These are phyloP conservation scores for Eubasilissa regina DNA, from an alignment of 1,140 invertebrate species.

Conservation along the genomic window DNA sequence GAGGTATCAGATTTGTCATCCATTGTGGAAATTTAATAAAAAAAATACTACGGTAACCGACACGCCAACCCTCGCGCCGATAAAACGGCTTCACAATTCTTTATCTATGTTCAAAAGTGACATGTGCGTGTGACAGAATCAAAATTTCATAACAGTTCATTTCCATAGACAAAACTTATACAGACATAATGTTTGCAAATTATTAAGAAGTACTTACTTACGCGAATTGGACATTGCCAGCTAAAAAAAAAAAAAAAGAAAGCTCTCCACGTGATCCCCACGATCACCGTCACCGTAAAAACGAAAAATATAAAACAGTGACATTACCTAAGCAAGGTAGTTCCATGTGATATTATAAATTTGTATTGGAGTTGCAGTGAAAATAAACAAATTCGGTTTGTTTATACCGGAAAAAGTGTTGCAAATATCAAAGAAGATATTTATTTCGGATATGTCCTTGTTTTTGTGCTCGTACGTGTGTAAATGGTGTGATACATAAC, in stretches of 20 bases:
- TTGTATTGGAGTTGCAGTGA: constrained; percentile 22
- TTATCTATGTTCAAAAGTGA: too few species aligned
- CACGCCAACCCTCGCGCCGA: too few species aligned
- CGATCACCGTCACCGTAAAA: constrained; percentile 27
- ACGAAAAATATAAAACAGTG: constrained; percentile 32
- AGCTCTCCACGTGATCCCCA: constrained; percentile 39
- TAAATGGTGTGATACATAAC: constrained; percentile 44
- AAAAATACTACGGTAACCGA: too few species aligned
- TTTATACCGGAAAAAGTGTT: constrained; percentile 14
- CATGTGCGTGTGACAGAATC: too few species aligned
- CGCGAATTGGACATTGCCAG: too few species aligned
- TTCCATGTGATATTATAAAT: constrained; percentile 36
- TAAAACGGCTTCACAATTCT: too few species aligned
- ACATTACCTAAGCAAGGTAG: constrained; percentile 44
- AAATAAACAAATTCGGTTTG: constrained; percentile 18
- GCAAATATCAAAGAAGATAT: not conserved
- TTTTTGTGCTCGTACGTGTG: constrained; percentile 30
- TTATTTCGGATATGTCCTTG: constrained; percentile 8
- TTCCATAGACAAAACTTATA: too few species aligned
- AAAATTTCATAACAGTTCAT: too few species aligned
- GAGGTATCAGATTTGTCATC: not conserved
- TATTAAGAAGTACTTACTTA: too few species aligned
- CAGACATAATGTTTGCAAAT: too few species aligned
- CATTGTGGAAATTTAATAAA: too few species aligned
- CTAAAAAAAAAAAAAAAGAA: too few species aligned